phyloP scores from a whole-genome alignment of 2,888 invertebrate genomes.

The Papilio protenor region DNA sequence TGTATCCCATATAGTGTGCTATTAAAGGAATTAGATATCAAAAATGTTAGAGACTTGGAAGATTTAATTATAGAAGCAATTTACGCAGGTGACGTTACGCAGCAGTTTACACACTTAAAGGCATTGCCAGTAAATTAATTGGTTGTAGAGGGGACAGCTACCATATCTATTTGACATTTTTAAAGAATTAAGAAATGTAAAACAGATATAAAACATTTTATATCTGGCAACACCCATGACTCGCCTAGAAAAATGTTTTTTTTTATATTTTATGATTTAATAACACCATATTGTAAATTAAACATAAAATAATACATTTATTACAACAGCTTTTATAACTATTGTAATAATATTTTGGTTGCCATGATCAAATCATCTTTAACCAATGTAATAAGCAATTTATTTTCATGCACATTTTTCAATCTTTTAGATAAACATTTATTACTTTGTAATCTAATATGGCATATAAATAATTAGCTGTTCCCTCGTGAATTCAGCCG shows the following conservation, averaged over 20 bases:
- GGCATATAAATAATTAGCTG: no score
- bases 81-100: conserved; percentile 89
- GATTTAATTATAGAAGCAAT: conserved; percentile 99
- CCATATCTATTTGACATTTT: no score
- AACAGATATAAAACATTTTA: no score
- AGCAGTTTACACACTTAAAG: no score
- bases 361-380: neutral
- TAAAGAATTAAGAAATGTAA: no score
- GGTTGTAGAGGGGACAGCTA: no score
- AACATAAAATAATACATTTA: no score
- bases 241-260: neutral
- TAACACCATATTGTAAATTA: neutral
- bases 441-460: conserved; percentile 1
- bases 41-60: conserved; percentile 96
- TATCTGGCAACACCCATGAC: neutral
- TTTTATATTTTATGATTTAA: no score
- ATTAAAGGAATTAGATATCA: conserved; percentile 93
- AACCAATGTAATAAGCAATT: neutral
- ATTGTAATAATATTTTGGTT: neutral
- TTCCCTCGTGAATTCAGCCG: no score
- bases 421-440: conserved; percentile 1
- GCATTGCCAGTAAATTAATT: no score
- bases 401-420: no score
- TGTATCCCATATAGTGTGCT: conserved; percentile 95
- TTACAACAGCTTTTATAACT: no score